These are phyloP conservation scores for Amphilophus citrinellus DNA, from an alignment of 2,113 vertebrate species.

Conservation along the genomic window DNA sequence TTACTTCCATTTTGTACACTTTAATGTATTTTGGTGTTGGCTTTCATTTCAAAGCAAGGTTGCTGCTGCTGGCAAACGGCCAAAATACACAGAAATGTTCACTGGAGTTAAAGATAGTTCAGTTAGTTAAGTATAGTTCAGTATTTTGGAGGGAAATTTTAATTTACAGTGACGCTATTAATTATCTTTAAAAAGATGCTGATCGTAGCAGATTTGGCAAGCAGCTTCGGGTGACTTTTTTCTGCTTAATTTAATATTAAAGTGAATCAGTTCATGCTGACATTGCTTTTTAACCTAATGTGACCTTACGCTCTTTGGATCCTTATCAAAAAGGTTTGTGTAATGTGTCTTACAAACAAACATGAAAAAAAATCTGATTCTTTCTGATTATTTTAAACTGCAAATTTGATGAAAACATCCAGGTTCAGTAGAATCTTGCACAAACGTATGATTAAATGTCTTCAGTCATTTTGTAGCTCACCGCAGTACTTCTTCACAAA, in stretches of 20 bases:
- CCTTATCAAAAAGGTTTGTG: not conserved
- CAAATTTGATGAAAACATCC: not conserved
- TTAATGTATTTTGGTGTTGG: not conserved
- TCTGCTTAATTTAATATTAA: too few species aligned
- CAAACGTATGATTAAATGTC: not conserved
- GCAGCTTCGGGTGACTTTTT: too few species aligned
- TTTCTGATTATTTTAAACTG: not conserved
- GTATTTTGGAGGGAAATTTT: not conserved
- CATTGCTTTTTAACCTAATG: not conserved
- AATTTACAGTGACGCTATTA: not conserved
- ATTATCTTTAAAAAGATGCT: too few species aligned
- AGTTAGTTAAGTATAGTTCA: not conserved
- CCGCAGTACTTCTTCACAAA: conserved; percentile 86
- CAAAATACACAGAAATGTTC: not conserved
- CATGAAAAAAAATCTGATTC: not conserved
- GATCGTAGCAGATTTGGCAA: too few species aligned
- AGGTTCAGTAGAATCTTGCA: not conserved
- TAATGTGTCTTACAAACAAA: not conserved
- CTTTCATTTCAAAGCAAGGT: not conserved
- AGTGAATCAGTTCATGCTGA: not conserved
- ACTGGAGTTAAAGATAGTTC: not conserved
- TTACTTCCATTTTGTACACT: not conserved
- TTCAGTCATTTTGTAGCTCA: conserved; percentile 63
- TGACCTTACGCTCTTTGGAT: not conserved
- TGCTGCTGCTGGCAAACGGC: not conserved